phyloP scores from a whole-genome alignment of 1,140 invertebrate genomes.

The Ruditapes philippinarum region DNA sequence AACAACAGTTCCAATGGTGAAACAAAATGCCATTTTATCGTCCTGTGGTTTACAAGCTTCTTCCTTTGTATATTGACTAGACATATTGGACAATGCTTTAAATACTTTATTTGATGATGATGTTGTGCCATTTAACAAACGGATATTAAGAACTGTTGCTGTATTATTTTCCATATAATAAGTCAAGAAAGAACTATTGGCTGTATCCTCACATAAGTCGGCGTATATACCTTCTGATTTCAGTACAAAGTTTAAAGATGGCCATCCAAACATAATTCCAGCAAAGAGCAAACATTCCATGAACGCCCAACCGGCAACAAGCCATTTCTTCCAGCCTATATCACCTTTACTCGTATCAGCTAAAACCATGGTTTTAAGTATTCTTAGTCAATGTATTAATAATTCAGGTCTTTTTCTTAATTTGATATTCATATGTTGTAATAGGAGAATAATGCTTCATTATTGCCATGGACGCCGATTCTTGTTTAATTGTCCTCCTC shows the following conservation, averaged over 20 bases:
- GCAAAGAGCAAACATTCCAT: constrained; percentile 72
- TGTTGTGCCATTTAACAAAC: background rate
- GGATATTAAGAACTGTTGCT: background rate
- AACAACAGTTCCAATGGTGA: constrained; percentile 72
- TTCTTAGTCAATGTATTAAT: too few relatives aligned
- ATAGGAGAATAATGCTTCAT: too few relatives aligned
- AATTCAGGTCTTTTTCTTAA: too few relatives aligned
- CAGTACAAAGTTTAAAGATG: constrained; percentile 71
- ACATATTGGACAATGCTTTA: too few relatives aligned
- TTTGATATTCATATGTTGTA: too few relatives aligned
- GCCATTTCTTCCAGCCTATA: constrained; percentile 55
- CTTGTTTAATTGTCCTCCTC: too few relatives aligned
- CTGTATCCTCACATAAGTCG: constrained; percentile 52
- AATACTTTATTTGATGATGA: background rate
- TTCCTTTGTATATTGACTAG: too few relatives aligned
- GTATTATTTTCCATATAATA: background rate
- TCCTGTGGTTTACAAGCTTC: constrained; percentile 66
- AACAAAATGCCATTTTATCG: constrained; percentile 68
- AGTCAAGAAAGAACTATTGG: background rate
- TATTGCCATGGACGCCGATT: too few relatives aligned
- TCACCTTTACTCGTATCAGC: constrained; percentile 46
- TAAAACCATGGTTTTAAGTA: constrained; percentile 48
- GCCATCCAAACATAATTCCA: constrained; percentile 75
- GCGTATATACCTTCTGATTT: constrained; percentile 70
- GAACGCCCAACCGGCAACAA: constrained; percentile 69